Percentiles rank a stretch among this genome's conserved stretches.
Evolutionary conservation across 2,113 vertebrate species (phyloP).

Genomic region (Rhinopomastus cyanomelas): DNA sequence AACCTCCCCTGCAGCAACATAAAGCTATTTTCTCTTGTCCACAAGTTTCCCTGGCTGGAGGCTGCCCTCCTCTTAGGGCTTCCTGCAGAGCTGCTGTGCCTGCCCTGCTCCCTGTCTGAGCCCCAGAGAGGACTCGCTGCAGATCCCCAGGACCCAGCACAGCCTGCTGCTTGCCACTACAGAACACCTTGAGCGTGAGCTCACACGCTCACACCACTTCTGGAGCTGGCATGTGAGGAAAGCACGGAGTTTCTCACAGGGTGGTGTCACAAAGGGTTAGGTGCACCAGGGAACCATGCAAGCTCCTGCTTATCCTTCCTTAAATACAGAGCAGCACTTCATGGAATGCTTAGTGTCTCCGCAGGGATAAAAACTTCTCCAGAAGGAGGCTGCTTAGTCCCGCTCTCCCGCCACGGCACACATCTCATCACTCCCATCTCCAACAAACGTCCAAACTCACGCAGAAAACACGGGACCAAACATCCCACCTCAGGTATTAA

Average conservation of each 20-base stretch:
- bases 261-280: background rate
- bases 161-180: background rate
- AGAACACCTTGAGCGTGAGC: background rate
- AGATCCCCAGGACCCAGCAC: too few species aligned
- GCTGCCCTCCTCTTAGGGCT: background rate
- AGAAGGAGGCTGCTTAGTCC: background rate
- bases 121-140: fast-evolving
- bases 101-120: background rate
- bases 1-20: too few species aligned
- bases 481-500: background rate
- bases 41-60: background rate
- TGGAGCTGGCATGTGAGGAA: background rate
- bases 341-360: background rate
- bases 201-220: fast-evolving
- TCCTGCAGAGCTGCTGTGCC: background rate
- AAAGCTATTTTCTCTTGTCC: too few species aligned
- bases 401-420: background rate
- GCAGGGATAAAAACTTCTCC: background rate
- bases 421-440: background rate
- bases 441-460: too few species aligned
- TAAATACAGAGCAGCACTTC: background rate
- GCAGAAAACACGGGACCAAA: background rate
- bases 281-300: background rate
- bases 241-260: fast-evolving
- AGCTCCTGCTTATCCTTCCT: background rate